phyloP scores from a whole-genome alignment of 2,797 vertebrate genomes.

The Carapus acus region DNA sequence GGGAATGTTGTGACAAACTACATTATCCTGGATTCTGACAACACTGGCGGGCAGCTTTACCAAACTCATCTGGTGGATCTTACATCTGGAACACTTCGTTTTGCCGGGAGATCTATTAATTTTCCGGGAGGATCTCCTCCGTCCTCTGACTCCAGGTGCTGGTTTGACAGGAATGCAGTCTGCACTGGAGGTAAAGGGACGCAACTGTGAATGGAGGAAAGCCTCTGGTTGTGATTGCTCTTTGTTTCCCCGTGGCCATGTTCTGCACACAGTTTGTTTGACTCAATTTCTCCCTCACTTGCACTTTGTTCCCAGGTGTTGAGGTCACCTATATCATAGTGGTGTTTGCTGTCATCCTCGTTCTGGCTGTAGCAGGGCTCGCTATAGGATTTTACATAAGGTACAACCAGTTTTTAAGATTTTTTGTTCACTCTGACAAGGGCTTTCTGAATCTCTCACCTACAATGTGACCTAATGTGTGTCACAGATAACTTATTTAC shows the following conservation, averaged over 20 bases:
- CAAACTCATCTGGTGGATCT: slow-evolving; percentile 78
- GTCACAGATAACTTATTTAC: no score
- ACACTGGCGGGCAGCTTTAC: slow-evolving; percentile 72
- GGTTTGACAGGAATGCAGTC: slow-evolving; percentile 77
- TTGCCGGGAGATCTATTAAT: slow-evolving; percentile 73
- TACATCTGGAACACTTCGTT: slow-evolving; percentile 56
- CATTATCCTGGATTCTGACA: slow-evolving; percentile 81
- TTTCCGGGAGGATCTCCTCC: slow-evolving; percentile 79
- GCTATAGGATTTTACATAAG: slow-evolving; percentile 68
- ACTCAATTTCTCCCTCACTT: slow-evolving; percentile 1
- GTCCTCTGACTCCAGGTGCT: slow-evolving; percentile 81
- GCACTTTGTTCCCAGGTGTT: slow-evolving; percentile 63
- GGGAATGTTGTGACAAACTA: slow-evolving; percentile 77
- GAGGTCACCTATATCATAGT: slow-evolving; percentile 73
- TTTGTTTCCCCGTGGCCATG: not conserved
- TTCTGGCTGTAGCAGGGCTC: slow-evolving; percentile 62
- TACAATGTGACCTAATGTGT: no score
- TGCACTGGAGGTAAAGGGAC: slow-evolving; percentile 77
- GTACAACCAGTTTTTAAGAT: slow-evolving; percentile 44
- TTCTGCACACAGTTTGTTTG: not conserved
- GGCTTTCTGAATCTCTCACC: no score
- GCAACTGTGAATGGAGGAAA: not conserved
- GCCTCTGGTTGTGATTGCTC: not conserved
- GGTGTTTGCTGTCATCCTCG: slow-evolving; percentile 63
- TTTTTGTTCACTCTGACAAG: no score